These are phyloP conservation scores for Lucilia cuprina DNA, from an alignment of 1,140 invertebrate species.

Conservation along the genomic window DNA sequence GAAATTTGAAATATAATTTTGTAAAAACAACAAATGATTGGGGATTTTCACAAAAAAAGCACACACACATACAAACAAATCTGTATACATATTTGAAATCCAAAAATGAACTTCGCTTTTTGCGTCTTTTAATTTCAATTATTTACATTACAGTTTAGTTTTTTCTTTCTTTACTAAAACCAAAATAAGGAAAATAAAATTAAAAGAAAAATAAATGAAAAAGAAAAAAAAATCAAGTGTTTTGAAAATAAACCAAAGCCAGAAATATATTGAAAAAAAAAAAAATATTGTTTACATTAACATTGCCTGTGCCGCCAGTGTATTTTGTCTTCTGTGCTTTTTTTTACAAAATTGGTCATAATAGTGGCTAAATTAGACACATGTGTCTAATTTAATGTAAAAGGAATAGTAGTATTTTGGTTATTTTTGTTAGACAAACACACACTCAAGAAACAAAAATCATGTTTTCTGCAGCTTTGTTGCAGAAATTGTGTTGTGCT, in stretches of 20 bases:
- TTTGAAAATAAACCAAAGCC: neutral
- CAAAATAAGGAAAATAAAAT: no score
- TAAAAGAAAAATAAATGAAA: neutral
- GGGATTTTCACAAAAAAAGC: no score
- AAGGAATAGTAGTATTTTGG: neutral
- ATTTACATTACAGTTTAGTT: neutral
- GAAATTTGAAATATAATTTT: neutral
- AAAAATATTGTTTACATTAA: neutral
- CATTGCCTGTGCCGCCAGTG: neutral
- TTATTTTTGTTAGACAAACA: neutral
- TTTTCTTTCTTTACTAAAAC: neutral
- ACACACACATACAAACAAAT: no score
- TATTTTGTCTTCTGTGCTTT: neutral
- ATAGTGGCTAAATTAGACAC: slow-evolving; percentile 11
- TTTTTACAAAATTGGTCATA: neutral
- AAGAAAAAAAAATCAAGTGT: neutral
- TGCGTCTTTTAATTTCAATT: neutral
- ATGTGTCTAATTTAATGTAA: slow-evolving; percentile 20
- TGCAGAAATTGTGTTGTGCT: neutral
- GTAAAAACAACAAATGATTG: slow-evolving; percentile 2
- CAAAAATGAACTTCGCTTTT: slow-evolving; percentile 22
- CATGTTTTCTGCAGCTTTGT: neutral
- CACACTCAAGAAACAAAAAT: neutral
- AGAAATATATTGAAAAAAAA: neutral
- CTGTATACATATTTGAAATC: neutral